Conservation (phyloP, 2,113 vertebrate genomes). For the Reinhardtius hippoglossoides region DNA sequence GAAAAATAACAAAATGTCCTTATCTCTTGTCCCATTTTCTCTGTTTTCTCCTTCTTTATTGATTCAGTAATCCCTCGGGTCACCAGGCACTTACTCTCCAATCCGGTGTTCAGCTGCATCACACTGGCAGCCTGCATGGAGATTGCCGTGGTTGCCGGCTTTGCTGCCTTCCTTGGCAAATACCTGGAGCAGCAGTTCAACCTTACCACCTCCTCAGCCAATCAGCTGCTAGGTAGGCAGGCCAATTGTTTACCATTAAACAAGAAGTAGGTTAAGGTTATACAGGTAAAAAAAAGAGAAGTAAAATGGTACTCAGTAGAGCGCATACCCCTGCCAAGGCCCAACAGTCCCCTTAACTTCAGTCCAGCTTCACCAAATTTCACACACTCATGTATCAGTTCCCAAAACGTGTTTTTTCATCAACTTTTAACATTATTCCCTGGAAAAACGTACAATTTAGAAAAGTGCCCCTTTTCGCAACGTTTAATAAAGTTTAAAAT, state of each 20-base stretch:
- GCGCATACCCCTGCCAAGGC: too few species aligned
- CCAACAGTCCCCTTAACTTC: too few species aligned
- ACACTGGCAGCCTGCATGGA: conserved; percentile 84
- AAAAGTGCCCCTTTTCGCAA: too few species aligned
- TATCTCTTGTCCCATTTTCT: background rate
- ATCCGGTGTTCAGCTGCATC: conserved; percentile 84
- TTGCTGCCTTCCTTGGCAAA: conserved; percentile 83
- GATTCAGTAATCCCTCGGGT: conserved; percentile 79
- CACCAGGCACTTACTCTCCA: conserved; percentile 82
- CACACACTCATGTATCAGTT: too few species aligned
- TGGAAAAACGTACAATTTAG: too few species aligned
- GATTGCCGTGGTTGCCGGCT: conserved; percentile 82
- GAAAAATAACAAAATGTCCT: background rate
- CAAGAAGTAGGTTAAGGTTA: background rate
- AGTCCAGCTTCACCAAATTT: too few species aligned
- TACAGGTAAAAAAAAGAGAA: too few species aligned
- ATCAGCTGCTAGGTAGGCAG: conserved; percentile 82
- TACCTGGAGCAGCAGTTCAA: conserved; percentile 85
- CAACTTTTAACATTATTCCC: too few species aligned
- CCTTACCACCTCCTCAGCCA: conserved; percentile 83
- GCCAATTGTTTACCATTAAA: background rate
- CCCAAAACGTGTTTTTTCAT: too few species aligned
- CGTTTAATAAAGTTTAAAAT: too few species aligned
- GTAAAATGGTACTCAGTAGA: too few species aligned
- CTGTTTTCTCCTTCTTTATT: background rate